Conservation (phyloP, 2,113 vertebrate species). For the Erythrocercus mccallii region DNA sequence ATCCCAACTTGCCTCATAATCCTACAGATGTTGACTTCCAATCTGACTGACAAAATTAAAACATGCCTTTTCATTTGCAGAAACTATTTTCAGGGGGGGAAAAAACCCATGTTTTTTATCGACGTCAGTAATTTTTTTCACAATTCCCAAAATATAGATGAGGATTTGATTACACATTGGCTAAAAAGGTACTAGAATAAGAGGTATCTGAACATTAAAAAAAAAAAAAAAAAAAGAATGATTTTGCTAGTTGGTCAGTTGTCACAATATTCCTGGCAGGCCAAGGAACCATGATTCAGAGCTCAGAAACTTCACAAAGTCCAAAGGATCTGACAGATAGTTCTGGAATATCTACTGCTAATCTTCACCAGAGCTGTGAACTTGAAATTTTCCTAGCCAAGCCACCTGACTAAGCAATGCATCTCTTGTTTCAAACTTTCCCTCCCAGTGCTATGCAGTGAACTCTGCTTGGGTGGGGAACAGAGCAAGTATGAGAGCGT, state of each 20-base stretch:
- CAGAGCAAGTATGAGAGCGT: background rate
- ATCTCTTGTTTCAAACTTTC: background rate
- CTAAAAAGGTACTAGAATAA: background rate
- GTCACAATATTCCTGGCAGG: background rate
- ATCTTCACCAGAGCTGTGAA: background rate
- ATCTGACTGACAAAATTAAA: background rate
- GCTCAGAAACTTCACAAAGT: background rate
- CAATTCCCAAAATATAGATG: background rate
- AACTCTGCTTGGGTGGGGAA: background rate
- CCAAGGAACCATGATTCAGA: background rate
- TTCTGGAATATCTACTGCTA: background rate
- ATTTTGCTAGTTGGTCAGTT: background rate
- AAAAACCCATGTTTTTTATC: background rate
- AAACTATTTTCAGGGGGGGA: background rate
- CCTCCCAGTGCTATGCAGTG: background rate
- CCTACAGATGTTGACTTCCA: background rate
- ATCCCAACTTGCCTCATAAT: background rate
- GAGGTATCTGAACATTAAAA: background rate
- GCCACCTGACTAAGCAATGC: background rate
- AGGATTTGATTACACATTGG: background rate
- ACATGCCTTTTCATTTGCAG: background rate
- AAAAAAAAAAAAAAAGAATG: background rate
- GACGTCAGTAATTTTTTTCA: background rate
- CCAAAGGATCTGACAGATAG: background rate
- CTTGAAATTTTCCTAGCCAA: background rate